Evolutionary conservation across 2,797 vertebrate species (phyloP), one percentile per base, ranked within the genome.

Genomic region (Poecilia picta): DNA sequence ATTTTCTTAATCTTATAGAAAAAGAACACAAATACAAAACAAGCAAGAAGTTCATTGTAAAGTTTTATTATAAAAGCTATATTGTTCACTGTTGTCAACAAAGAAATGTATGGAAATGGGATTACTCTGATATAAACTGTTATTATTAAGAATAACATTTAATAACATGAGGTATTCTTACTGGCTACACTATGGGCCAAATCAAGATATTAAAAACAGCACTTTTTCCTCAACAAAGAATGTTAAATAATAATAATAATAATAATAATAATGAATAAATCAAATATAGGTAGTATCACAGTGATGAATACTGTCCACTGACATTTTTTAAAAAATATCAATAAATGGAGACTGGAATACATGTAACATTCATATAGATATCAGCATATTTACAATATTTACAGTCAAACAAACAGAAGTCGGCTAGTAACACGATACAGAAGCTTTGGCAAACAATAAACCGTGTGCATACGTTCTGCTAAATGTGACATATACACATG

Each of bases 341-440:
- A 92, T 95, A 95, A 94, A 95, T 95, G 94, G 90, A 94, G 85
- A 89, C 91, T 92, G 89, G 91, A 93, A 94, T 94, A 96, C 94
- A 95, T 85, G 41, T 84, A 92, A 95, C 95, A 95, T 94, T 95
- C 93, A 96, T 94, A 95, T 92, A 95, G 92, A 95, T 94, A 94
- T 94, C 88, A 85, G 94, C 87, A 87, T 94, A 95, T 95, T 62
- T 95, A 96, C 95, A 96, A 0, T 92, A 95, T 96, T 86, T 95
- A 96, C 95, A 95, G 78, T 62, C 84, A 88, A 88, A 78, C 47
- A 10, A 75, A 84, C 74, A 85, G 76, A 89, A 85, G 84, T 91
- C 79, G 77, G 79, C 88, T 80, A 85, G 91, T 66, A 87, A 92
- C n/a, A 91, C 81, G 39, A 91, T 88, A 93, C 90, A 89, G 91